Conservation (phyloP, 2,888 invertebrate species). For the Dusona sp. region DNA sequence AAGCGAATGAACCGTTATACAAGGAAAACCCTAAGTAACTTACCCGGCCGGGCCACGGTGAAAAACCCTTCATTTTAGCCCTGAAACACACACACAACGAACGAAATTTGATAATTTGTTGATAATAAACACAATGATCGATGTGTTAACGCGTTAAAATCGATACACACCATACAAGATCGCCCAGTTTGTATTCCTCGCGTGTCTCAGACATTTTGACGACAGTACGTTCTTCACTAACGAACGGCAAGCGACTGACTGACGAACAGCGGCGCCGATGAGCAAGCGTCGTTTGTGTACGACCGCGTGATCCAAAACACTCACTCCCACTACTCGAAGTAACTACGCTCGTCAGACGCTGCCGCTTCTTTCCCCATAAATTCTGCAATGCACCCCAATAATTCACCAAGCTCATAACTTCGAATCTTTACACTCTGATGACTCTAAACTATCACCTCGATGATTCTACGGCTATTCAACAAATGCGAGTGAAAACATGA, state of each 20-base stretch:
- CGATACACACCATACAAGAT: constrained; percentile 89
- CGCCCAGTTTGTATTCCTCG: constrained; percentile 88
- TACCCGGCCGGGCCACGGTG: constrained; percentile 99
- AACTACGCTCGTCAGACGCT: constrained; percentile 67
- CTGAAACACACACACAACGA: constrained; percentile 87
- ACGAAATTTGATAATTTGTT: constrained; percentile 57
- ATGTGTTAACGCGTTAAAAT: constrained; percentile 50
- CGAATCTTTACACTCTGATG: not conserved
- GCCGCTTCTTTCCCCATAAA: constrained; percentile 62
- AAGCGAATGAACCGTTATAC: constrained; percentile 83
- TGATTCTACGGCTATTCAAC: constrained; percentile 36
- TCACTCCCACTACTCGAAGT: constrained; percentile 66
- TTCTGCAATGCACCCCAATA: constrained; percentile 65
- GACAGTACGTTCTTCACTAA: constrained; percentile 70
- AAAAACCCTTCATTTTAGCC: constrained; percentile 99
- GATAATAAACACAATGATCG: constrained; percentile 31
- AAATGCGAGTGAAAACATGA: constrained; percentile 38
- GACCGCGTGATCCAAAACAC: constrained; percentile 78
- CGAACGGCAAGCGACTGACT: constrained; percentile 83
- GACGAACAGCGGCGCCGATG: constrained; percentile 66
- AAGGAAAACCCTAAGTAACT: constrained; percentile 85
- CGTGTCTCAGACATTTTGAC: constrained; percentile 85
- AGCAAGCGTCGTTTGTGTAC: constrained; percentile 80
- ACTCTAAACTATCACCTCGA: not conserved
- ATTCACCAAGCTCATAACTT: constrained; percentile 54